phyloP scores from a whole-genome alignment of 2,113 vertebrate species.

The Cromileptes altivelis region DNA sequence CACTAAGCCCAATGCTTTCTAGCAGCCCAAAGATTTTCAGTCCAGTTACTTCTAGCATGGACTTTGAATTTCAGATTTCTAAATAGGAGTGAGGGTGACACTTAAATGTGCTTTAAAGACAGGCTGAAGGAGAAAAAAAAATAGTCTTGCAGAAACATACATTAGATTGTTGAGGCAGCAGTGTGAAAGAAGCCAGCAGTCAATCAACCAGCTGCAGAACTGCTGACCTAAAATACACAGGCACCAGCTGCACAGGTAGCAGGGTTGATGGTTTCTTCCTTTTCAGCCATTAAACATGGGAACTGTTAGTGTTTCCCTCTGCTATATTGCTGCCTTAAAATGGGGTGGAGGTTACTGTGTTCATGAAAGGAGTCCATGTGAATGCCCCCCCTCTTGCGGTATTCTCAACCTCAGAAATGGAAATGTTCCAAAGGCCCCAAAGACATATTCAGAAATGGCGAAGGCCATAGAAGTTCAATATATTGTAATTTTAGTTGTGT shows the following conservation, averaged over 20 bases:
- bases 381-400: no score
- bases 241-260: not conserved
- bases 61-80: not conserved
- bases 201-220: not conserved
- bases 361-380: no score
- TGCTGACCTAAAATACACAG: not conserved
- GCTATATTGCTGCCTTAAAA: no score
- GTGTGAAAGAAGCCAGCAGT: not conserved
- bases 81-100: not conserved
- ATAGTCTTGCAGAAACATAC: not conserved
- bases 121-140: not conserved
- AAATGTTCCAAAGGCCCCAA: no score
- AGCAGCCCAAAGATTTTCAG: not conserved
- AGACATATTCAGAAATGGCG: no score
- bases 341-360: no score
- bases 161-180: not conserved
- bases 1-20: no score
- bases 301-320: not conserved
- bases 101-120: not conserved
- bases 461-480: no score
- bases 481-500: no score
- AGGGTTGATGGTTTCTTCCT: not conserved
- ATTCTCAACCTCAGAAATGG: no score
- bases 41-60: not conserved
- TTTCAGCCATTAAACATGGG: not conserved